Conservation (phyloP, 2,888 invertebrate genomes). For the Drosophila pseudotakahashii region DNA sequence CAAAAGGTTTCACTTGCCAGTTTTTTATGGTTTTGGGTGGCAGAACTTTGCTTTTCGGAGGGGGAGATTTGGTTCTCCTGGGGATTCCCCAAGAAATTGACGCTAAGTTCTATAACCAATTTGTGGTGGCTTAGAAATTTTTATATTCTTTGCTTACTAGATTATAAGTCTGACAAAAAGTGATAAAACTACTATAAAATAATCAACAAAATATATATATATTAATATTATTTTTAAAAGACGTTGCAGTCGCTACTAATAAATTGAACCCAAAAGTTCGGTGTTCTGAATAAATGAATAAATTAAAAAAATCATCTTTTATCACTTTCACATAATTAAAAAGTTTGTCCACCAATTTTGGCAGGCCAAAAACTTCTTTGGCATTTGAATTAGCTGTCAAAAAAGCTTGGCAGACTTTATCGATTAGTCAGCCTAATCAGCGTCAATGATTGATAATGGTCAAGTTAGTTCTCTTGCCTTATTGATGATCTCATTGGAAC, state of each 20-base stretch:
- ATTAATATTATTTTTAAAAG: no score
- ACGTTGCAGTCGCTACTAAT: no score
- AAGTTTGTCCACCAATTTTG: background rate
- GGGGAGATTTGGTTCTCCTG: constrained; percentile 1
- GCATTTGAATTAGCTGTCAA: constrained; percentile 6
- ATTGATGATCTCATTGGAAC: constrained; percentile 30
- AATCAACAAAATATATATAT: no score
- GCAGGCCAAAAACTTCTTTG: background rate
- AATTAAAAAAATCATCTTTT: background rate
- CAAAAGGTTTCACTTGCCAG: constrained; percentile 36
- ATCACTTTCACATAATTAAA: constrained; percentile 2
- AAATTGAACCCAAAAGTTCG: background rate
- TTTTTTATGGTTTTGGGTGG: constrained; percentile 1
- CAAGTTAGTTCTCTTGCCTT: constrained; percentile 3
- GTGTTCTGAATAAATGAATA: background rate
- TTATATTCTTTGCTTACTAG: constrained; percentile 3
- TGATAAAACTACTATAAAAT: no score
- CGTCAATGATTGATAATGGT: constrained; percentile 20
- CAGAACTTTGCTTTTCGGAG: background rate
- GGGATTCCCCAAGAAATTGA: constrained; percentile 12
- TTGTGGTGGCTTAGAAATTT: constrained; percentile 6
- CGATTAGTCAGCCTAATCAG: constrained; percentile 16
- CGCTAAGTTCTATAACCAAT: constrained; percentile 5
- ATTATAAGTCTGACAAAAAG: no score
- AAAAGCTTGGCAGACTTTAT: constrained; percentile 6